phyloP scores from a whole-genome alignment of 2,888 invertebrate species.

The Druceiella hillmani region DNA sequence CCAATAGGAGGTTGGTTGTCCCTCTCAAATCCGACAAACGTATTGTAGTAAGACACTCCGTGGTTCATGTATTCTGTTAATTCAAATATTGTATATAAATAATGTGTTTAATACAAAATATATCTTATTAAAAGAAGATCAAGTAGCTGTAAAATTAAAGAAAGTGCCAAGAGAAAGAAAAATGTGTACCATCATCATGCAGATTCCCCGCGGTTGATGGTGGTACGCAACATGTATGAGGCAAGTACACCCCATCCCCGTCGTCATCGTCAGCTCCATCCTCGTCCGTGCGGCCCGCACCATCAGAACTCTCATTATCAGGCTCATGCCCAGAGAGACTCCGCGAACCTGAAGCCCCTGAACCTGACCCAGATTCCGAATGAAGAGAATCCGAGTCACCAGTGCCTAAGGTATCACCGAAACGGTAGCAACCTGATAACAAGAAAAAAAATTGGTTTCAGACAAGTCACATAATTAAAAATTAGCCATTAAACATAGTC shows the following conservation, averaged over 20 bases:
- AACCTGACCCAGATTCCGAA: slow-evolving; percentile 48
- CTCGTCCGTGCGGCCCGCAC: slow-evolving; percentile 54
- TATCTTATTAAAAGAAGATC: too few relatives aligned
- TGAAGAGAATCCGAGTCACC: slow-evolving; percentile 71
- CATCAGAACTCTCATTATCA: slow-evolving; percentile 71
- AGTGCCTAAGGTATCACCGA: slow-evolving; percentile 56
- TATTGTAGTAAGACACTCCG: slow-evolving; percentile 57
- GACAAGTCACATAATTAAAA: too few relatives aligned
- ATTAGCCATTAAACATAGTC: too few relatives aligned
- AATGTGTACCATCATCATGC: slow-evolving; percentile 12
- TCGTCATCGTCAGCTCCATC: slow-evolving; percentile 70
- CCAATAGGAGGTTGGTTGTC: slow-evolving; percentile 43
- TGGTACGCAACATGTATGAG: slow-evolving; percentile 35
- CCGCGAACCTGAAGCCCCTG: slow-evolving; percentile 62
- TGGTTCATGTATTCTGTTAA: slow-evolving; percentile 53
- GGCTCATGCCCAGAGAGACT: slow-evolving; percentile 67
- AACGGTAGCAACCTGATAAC: slow-evolving; percentile 58
- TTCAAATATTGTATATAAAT: too few relatives aligned
- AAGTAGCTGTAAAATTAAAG: too few relatives aligned
- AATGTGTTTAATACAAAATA: too few relatives aligned
- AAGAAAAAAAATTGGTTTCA: neutral
- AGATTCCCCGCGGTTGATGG: slow-evolving; percentile 24
- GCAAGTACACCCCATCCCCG: slow-evolving; percentile 56
- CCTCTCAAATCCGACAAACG: slow-evolving; percentile 53
- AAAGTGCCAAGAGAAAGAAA: too few relatives aligned